phyloP scores from a whole-genome alignment of 2,888 invertebrate genomes.

The Minunthozetes semirufus region DNA sequence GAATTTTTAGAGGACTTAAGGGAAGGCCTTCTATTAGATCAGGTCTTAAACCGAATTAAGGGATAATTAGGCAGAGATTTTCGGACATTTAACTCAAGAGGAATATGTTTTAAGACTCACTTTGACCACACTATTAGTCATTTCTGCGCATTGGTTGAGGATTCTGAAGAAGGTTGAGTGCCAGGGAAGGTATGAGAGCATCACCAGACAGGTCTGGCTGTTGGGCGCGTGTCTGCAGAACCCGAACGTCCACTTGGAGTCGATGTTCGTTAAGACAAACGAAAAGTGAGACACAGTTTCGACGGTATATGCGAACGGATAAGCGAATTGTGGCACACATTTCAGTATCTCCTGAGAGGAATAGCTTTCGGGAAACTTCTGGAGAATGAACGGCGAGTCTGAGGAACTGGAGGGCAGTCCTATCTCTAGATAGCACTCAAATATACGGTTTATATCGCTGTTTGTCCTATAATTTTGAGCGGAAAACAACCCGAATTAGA shows the following conservation, averaged over 20 bases:
- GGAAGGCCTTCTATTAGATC: too few species aligned
- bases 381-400: slow-evolving; percentile 41
- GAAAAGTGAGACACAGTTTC: slow-evolving; percentile 63
- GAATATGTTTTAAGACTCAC: too few species aligned
- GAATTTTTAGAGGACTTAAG: too few species aligned
- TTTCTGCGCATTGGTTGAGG: slow-evolving; percentile 58
- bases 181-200: slow-evolving; percentile 75
- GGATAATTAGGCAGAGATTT: too few species aligned
- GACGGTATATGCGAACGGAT: slow-evolving; percentile 44
- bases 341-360: slow-evolving; percentile 45
- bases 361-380: slow-evolving; percentile 46
- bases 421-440: slow-evolving; percentile 31
- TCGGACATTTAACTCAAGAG: too few species aligned
- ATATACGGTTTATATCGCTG: slow-evolving; percentile 17
- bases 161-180: slow-evolving; percentile 87
- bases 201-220: slow-evolving; percentile 64
- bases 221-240: slow-evolving; percentile 92
- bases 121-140: slow-evolving; percentile 1
- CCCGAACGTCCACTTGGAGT: slow-evolving; percentile 94
- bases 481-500: neutral
- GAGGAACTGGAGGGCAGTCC: neutral
- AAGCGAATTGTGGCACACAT: slow-evolving; percentile 46
- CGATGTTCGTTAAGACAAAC: slow-evolving; percentile 88
- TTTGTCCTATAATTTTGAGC: slow-evolving; percentile 17
- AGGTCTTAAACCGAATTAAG: too few species aligned